These are phyloP conservation scores for Tricholaema leucomelas DNA, from an alignment of 2,113 vertebrate genomes.

Conservation along the genomic window DNA sequence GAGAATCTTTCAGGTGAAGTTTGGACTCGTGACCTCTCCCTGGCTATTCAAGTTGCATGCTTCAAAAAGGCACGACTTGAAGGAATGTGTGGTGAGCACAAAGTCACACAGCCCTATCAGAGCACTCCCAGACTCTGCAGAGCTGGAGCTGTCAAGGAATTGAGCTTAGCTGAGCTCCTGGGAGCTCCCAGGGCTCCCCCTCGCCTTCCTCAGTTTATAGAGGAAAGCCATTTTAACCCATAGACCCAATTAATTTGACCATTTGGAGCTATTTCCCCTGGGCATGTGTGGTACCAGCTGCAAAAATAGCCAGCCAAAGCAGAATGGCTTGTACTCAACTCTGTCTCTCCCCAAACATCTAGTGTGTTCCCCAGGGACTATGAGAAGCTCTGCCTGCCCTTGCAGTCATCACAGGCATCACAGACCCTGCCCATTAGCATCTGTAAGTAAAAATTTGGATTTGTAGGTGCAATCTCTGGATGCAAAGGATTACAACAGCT, in stretches of 20 bases:
- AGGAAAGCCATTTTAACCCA: not conserved
- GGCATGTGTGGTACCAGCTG: not conserved
- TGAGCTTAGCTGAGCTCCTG: not conserved
- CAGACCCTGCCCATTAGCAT: not conserved
- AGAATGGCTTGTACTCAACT: not conserved
- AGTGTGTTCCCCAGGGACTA: not conserved
- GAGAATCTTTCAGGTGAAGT: not conserved
- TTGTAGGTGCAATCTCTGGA: not conserved
- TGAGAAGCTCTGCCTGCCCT: not conserved
- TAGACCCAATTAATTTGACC: not conserved
- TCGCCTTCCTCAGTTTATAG: not conserved
- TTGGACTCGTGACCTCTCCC: not conserved
- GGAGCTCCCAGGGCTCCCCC: not conserved
- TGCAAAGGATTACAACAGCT: not conserved
- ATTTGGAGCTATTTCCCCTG: not conserved
- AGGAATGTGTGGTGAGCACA: not conserved
- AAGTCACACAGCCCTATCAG: not conserved
- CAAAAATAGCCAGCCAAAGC: not conserved
- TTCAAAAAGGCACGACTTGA: not conserved
- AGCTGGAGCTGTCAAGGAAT: not conserved
- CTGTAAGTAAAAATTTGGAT: not conserved
- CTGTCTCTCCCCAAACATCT: not conserved
- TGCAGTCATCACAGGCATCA: not conserved
- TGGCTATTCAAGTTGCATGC: not conserved
- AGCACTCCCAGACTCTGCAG: not conserved